Base-by-base conservation (phyloP, 2,888 invertebrate genomes). In the Notocelia uddmanniana region DNA sequence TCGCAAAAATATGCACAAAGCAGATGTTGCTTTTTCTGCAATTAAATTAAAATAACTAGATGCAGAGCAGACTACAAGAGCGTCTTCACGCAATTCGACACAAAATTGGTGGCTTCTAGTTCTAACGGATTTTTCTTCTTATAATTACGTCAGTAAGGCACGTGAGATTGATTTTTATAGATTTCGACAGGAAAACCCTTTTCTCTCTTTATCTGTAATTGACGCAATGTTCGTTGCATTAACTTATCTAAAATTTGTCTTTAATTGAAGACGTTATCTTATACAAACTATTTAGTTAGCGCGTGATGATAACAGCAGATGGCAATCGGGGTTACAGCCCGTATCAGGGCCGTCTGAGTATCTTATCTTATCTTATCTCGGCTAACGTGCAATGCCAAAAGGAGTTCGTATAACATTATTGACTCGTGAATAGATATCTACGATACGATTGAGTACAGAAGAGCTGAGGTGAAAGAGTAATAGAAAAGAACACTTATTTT, bases 281-380 rank as follows among this genome's bases (percentile, higher is more conserved):
- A 31, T 6, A 31, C 15, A 13, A 15, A 23, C 34, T 57, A 34
- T 57, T 63, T 63, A 34, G 23, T 63, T 26, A 54, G n/a, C 1
- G 52, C 54, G 64, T 64, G 64, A 64, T n/a, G 64, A 64, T 64
- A 64, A 37, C 26, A 21, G 34, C 37, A 23, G 34, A 64, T 54
- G 54, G 37, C 37, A 64, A 64, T 54, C 64, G 13, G 10, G 19
- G 11, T n/a, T n/a, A 23, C 52, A 21, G 21, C 23, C 19, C 21
- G 21, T 26, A 64, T 64, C 64, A 64, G 6, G 63, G 52, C 34
- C 37, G 15, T 54, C 37, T 34, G 57, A 59, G 13, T 31, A 52
- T 52, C 52, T 52, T 13, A 52, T 34, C 62, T 2, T 60, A 26
- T 59, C 58, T 37, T 57, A 57, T 57, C 54, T 54, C 18, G 10